Evolutionary conservation across 2,888 invertebrate genomes (phyloP).

Genomic region (Megaustenia siamemsis): DNA sequence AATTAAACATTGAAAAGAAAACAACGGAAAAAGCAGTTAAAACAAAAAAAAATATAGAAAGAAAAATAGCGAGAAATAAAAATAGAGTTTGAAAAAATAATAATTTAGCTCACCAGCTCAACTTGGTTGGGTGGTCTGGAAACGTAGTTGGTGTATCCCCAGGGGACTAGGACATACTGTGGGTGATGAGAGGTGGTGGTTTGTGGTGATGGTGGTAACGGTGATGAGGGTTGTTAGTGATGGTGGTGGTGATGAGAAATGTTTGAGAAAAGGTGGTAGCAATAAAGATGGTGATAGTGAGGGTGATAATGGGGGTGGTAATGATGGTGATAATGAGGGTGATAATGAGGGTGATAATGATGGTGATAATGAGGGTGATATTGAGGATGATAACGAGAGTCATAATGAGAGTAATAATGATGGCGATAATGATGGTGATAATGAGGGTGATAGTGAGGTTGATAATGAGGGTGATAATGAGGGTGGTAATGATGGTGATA

Average conservation of each 20-base stretch:
- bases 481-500: background rate
- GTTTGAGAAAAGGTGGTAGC: background rate
- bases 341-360: background rate
- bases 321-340: background rate
- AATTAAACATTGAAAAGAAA: background rate
- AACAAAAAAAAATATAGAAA: background rate
- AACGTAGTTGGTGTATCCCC: conserved; percentile 44
- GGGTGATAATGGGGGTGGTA: background rate
- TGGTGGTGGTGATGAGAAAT: no score
- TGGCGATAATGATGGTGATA: background rate
- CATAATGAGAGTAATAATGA: background rate
- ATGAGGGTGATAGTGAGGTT: background rate
- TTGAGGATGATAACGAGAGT: background rate
- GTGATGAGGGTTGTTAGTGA: background rate
- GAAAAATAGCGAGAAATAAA: background rate
- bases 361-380: background rate
- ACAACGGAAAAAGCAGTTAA: background rate
- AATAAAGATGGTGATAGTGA: background rate
- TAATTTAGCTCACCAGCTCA: conserved; percentile 29
- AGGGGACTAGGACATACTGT: conserved; percentile 40
- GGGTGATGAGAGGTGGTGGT: background rate
- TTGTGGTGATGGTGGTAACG: background rate
- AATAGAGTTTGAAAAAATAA: background rate
- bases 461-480: background rate
- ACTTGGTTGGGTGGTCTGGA: conserved; percentile 32